Evolutionary conservation across 92 coral and sea anemone species (phyloP).

Genomic region (Phenganax stokvisi): DNA sequence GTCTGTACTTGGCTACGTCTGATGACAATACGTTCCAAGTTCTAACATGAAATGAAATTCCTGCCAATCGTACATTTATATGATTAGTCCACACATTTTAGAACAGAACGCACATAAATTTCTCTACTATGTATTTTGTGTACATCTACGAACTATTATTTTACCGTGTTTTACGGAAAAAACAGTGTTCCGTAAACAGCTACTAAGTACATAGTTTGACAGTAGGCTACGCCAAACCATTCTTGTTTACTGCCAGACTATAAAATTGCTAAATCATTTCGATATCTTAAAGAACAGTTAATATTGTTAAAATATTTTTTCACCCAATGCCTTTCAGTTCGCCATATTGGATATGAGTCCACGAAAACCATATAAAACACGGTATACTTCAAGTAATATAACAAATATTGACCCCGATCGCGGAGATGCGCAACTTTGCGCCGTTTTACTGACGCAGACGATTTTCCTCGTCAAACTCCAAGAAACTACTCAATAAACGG

Average conservation of each 20-base stretch:
- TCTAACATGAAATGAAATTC: neutral
- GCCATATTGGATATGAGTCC: conserved; percentile 40
- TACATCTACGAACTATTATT: neutral
- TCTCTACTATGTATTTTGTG: neutral
- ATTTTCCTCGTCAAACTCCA: no score
- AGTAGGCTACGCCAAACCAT: conserved; percentile 21
- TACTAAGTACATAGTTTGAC: neutral
- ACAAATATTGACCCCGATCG: no score
- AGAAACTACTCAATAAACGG: no score
- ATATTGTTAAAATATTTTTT: neutral
- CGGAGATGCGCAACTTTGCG: no score
- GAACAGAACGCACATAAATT: neutral
- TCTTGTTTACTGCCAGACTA: neutral
- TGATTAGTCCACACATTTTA: neutral
- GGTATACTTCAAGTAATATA: conserved; percentile 3
- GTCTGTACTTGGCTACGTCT: neutral
- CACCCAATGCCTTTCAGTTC: neutral
- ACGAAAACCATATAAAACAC: neutral
- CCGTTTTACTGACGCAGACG: no score
- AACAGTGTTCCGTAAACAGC: neutral
- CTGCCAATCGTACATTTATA: neutral
- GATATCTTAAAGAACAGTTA: neutral
- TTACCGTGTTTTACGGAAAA: neutral
- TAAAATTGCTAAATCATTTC: neutral
- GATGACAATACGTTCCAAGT: neutral